These are phyloP conservation scores for Bubalus kerabau DNA, from an alignment of 2,113 vertebrate genomes.

Conservation along the genomic window DNA sequence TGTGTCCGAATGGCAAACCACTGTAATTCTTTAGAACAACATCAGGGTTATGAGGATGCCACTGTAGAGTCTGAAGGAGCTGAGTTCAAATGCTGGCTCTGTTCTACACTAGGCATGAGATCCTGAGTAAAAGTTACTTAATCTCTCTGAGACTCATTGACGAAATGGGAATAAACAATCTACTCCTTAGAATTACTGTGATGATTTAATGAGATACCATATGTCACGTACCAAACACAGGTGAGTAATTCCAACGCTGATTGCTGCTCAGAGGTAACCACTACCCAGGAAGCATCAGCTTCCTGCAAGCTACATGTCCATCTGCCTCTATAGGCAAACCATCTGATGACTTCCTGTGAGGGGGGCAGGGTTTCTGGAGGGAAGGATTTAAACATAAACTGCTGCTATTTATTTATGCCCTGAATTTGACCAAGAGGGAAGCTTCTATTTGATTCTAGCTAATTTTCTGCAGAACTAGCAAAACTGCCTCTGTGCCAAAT, in stretches of 20 bases:
- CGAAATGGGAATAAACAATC: not conserved
- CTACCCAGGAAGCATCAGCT: not conserved
- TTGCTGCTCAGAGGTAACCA: not conserved
- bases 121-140: not conserved
- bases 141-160: not conserved
- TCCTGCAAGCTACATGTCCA: not conserved
- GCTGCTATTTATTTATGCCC: not conserved
- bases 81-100: not conserved
- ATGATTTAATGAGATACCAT: not conserved
- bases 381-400: not conserved
- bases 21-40: not conserved
- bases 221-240: not conserved
- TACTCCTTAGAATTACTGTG: not conserved
- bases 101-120: not conserved
- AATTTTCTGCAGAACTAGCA: not conserved
- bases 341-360: not conserved
- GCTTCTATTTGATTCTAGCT: not conserved
- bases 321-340: not conserved
- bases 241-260: constrained; percentile 11
- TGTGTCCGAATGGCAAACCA: not conserved
- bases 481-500: not conserved
- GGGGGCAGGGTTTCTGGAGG: not conserved
- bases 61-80: not conserved
- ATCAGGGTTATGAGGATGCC: not conserved
- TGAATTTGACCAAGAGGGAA: not conserved